Conservation (phyloP, 2,113 vertebrate genomes). For the Brachypteracias leptosomus region DNA sequence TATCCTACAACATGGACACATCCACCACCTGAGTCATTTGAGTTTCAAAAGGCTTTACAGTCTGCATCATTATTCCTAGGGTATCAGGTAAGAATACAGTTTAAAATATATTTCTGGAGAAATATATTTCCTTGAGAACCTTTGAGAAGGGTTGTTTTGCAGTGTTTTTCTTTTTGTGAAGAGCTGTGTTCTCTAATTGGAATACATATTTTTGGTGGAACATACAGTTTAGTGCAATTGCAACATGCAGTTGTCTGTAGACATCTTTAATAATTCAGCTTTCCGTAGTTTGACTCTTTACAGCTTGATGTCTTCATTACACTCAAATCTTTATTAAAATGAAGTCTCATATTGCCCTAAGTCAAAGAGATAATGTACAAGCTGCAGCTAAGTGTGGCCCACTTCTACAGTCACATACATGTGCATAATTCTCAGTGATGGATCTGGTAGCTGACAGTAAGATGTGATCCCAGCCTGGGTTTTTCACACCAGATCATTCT, state of each 20-base stretch:
- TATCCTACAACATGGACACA: not conserved
- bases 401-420: not conserved
- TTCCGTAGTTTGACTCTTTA: not conserved
- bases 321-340: not conserved
- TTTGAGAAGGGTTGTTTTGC: not conserved
- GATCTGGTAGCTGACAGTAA: not conserved
- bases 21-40: not conserved
- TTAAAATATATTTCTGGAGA: not conserved
- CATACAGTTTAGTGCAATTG: not conserved
- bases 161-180: not conserved
- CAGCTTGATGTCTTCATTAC: not conserved
- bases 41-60: not conserved
- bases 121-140: too few relatives aligned
- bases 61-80: not conserved
- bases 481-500: not conserved
- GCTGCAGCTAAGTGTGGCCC: not conserved
- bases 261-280: not conserved
- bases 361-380: not conserved
- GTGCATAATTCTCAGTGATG: not conserved
- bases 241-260: not conserved
- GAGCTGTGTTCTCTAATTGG: not conserved
- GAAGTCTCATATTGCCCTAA: not conserved
- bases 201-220: not conserved
- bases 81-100: accelerated
- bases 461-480: not conserved